Evolutionary conservation across 1,140 invertebrate genomes (phyloP).

Genomic region (Vanessa atalanta): DNA sequence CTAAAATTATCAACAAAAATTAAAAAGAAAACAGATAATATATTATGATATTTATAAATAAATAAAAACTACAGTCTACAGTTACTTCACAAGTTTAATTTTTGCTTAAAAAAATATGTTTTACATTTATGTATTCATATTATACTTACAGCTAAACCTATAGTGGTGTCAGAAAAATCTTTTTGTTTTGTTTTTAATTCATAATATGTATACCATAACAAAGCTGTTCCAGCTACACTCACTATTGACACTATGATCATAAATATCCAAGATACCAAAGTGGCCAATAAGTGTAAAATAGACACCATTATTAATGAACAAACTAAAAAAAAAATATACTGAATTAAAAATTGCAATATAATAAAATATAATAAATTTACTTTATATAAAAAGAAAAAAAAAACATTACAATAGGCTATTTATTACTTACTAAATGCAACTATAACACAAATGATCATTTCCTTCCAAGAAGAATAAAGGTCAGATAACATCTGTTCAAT

Average conservation of each 20-base stretch:
- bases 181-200: conserved; percentile 88
- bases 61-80: neutral
- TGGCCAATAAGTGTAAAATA: conserved; percentile 91
- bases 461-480: conserved; percentile 92
- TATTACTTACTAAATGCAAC: conserved; percentile 88
- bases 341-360: conserved; percentile 1
- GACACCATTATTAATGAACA: conserved; percentile 91
- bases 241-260: conserved; percentile 89
- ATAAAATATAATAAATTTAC: neutral
- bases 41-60: neutral
- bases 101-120: conserved; percentile 5
- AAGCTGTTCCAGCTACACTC: conserved; percentile 87
- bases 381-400: neutral
- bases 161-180: conserved; percentile 76
- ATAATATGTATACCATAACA: conserved; percentile 94
- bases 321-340: conserved; percentile 81
- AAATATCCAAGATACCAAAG: conserved; percentile 92
- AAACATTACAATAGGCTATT: conserved; percentile 9
- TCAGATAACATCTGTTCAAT: conserved; percentile 93
- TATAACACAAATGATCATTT: conserved; percentile 90
- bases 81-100: neutral
- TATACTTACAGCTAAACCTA: conserved; percentile 65
- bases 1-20: conserved; percentile 78
- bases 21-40: no score
- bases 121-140: conserved; percentile 12